Conservation (phyloP, 2,797 vertebrate genomes). For the Sardinella longiceps region DNA sequence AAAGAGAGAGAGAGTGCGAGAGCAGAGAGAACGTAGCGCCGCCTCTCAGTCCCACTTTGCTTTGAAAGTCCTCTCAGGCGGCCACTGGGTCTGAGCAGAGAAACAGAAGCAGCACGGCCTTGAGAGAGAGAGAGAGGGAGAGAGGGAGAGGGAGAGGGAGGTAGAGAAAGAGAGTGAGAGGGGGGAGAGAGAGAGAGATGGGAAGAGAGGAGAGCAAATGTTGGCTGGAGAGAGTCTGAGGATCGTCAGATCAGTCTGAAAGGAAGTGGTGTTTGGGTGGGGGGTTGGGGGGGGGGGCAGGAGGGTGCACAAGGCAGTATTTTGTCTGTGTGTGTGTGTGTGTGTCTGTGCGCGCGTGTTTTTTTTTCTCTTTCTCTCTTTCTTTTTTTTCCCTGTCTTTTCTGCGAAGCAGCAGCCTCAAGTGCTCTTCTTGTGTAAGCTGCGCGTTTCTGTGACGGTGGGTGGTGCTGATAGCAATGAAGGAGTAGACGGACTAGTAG, state of each 20-base stretch:
- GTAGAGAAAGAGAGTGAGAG: constrained; percentile 29
- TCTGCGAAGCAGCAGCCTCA: background rate
- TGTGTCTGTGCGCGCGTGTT: background rate
- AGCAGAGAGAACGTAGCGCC: constrained; percentile 72
- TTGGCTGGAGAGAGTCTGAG: constrained; percentile 69
- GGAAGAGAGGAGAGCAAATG: constrained; percentile 65
- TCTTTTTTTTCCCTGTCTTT: background rate
- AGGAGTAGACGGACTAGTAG: background rate
- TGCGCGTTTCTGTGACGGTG: background rate
- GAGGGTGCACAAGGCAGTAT: background rate
- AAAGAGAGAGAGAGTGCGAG: constrained; percentile 64
- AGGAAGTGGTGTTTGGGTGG: background rate
- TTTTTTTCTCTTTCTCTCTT: background rate
- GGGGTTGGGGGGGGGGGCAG: background rate
- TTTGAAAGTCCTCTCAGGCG: constrained; percentile 80
- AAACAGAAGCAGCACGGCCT: constrained; percentile 55
- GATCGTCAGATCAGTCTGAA: constrained; percentile 65
- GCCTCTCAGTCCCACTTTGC: constrained; percentile 79
- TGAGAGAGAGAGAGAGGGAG: constrained; percentile 49
- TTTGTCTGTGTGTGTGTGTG: background rate
- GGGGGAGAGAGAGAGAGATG: constrained; percentile 33
- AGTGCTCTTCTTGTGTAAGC: constrained; percentile 4
- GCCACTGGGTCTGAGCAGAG: constrained; percentile 74
- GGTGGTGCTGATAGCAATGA: background rate
- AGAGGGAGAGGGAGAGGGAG: constrained; percentile 8